Base-by-base conservation (phyloP, 2,888 invertebrate species). In the Lycophotia porphyrea region DNA sequence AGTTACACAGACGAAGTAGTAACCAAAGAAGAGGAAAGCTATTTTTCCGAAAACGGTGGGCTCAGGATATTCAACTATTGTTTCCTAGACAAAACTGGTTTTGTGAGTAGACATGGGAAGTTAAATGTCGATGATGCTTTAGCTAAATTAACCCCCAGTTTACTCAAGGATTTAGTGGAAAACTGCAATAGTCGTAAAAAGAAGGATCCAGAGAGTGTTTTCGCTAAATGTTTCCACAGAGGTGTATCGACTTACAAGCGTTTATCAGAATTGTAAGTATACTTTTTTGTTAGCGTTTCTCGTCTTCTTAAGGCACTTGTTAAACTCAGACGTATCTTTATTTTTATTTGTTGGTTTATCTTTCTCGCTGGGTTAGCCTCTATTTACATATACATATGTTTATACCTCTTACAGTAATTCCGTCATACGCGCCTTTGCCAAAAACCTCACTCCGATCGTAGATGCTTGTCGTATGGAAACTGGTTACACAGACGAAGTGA, bases 61-160 rank as follows among this genome's bases (percentile, higher is more conserved):
- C 39, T 63, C n/a, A 39, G 63, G n/a, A 63, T n/a, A n/a, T 63
- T 63, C 36, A 63, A 63, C 63, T 63, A 63, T 36, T 63, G 63
- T n/a, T 63, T 63, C 15, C 8, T 63, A 63, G 39, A 39, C 9
- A 39, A 39, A 63, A 39, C 39, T n/a, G 63, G 63, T n/a, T 39
- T 63, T 8, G 39, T 63, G 5, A 63, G n/a, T 63, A 63, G 15
- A 18, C 15, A 63, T n/a, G 63, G 63, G n/a, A 15, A 15, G 15
- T 39, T 63, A 15, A 39, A n/a, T 63, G 39, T n/a, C n/a, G 8
- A 63, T 63, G n/a, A 63, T 15, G 8, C 3, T n/a, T n/a, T 15
- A 63, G 8, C n/a, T 63, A 63, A 39, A 15, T 36, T 63, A 3
- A 1, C 3, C 7, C 36, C 36, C n/a, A 63, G 39, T 63, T 63